Evolutionary conservation across 2,113 vertebrate genomes (phyloP), one percentile per base, ranked within the genome.

Genomic region (Alexandromys fortis): DNA sequence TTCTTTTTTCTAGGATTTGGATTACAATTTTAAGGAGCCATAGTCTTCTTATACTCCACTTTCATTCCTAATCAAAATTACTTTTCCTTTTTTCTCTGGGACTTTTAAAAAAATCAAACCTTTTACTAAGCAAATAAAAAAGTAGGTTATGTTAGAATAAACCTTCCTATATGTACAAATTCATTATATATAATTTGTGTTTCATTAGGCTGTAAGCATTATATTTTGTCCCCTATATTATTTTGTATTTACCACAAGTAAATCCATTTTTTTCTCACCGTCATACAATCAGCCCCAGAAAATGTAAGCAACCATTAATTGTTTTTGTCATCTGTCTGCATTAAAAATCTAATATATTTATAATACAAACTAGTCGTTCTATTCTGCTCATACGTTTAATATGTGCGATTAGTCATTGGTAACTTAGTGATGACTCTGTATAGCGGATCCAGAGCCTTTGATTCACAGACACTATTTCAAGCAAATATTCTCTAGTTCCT

Each of bases 1-100:
- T 89, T 95, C n/a, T 97, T 97, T 97, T 70, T 96, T 93, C 52
- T 93, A 79, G 45, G 35, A 93, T 63, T 77, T 82, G 30, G 35
- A 83, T 94, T 93, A 92, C 58, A 96, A 87, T 90, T 88, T 85
- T 22, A 75, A 95, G 63, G 26, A 61, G 26, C 0, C 19, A 47
- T 77, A 65, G 61, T 58, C 4, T 14, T 94, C 19, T 24, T 28
- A 24, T 30, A 35, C 1, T 35, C 13, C 4, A n/a, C 73, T 86
- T 91, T 86, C 55, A 52, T 86, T 82, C 83, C 42, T 79, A 70
- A 72, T 3, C 58, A 47, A 89, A 76, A 81, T 76, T 3, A 58
- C 16, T n/a, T 88, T 94, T 55, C 42, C 11, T 65, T 92, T 85
- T 61, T 70, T 68, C 22, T 42, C 21, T 82, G 45, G 10, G 42